A percentile compares a stretch with the other conserved stretches of the same genome.
Conservation (phyloP, 2,888 invertebrate species). For the Venusia cambrica region DNA sequence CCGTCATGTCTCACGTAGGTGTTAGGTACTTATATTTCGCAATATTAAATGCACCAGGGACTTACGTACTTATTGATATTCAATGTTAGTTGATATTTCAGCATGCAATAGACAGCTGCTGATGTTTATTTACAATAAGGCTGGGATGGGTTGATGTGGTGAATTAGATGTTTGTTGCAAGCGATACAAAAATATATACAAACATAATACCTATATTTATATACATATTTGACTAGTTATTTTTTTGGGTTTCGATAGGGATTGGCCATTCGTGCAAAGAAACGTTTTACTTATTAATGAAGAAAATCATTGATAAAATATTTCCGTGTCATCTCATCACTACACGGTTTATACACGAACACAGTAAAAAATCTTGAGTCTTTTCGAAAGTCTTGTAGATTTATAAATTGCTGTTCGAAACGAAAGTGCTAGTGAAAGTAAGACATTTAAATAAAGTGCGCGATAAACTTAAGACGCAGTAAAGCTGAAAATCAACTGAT, state of each 20-base stretch:
- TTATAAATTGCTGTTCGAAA: conserved; percentile 53
- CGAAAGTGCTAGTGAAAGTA: conserved; percentile 63
- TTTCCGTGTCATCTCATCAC: conserved; percentile 15
- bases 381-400: conserved; percentile 49
- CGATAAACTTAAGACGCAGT: conserved; percentile 36
- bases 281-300: conserved; percentile 17
- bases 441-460: conserved; percentile 54
- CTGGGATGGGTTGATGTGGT: conserved; percentile 20
- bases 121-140: conserved; percentile 38
- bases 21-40: conserved; percentile 31
- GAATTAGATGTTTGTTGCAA: conserved; percentile 20
- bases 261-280: conserved; percentile 6
- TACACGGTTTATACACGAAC: conserved; percentile 3
- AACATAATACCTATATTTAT: conserved; percentile 4
- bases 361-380: conserved; percentile 7
- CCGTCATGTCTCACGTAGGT: conserved; percentile 23
- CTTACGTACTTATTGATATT: conserved; percentile 41
- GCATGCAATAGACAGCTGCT: conserved; percentile 45
- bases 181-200: conserved; percentile 4
- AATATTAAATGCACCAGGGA: conserved; percentile 32
- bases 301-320: conserved; percentile 21
- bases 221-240: conserved; percentile 5
- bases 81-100: conserved; percentile 38
- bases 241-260: no score
- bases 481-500: not conserved